These are phyloP conservation scores for Natrix natrix DNA, from an alignment of 2,797 vertebrate genomes.

Conservation along the genomic window DNA sequence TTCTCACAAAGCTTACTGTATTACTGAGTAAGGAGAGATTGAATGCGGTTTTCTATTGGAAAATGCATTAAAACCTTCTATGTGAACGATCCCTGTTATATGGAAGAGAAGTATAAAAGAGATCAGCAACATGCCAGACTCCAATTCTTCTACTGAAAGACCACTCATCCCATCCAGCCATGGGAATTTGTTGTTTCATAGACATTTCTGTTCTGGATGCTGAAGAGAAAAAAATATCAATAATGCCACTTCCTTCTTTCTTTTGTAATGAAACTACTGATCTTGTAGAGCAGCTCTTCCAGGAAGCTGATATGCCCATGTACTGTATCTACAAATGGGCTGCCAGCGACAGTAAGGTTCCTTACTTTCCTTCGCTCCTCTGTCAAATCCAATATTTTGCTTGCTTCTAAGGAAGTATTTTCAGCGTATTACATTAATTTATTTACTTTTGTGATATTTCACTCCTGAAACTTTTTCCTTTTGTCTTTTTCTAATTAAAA, in stretches of 20 bases:
- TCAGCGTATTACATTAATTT: not conserved
- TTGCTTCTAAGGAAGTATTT: not conserved
- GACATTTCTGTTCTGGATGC: not conserved
- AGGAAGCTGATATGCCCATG: not conserved
- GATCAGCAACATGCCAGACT: not conserved
- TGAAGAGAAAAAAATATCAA: not conserved
- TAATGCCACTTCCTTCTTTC: not conserved
- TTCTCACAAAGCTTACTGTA: not conserved
- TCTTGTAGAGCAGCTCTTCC: not conserved
- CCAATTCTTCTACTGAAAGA: not conserved
- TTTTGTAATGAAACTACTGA: not conserved
- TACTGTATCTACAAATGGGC: not conserved
- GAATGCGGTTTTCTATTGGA: not conserved
- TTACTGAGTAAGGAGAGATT: not conserved
- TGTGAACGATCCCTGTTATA: not conserved
- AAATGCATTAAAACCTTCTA: not conserved
- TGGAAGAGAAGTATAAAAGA: not conserved
- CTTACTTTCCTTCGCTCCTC: not conserved
- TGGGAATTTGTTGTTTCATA: not conserved
- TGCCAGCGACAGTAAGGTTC: not conserved
- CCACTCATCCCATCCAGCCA: not conserved
- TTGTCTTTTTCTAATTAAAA: not conserved
- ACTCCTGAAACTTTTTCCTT: not conserved
- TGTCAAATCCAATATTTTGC: not conserved
- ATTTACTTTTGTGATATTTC: not conserved